Conservation (phyloP, 2,888 invertebrate genomes). For the Eueremaeus valkanovi region DNA sequence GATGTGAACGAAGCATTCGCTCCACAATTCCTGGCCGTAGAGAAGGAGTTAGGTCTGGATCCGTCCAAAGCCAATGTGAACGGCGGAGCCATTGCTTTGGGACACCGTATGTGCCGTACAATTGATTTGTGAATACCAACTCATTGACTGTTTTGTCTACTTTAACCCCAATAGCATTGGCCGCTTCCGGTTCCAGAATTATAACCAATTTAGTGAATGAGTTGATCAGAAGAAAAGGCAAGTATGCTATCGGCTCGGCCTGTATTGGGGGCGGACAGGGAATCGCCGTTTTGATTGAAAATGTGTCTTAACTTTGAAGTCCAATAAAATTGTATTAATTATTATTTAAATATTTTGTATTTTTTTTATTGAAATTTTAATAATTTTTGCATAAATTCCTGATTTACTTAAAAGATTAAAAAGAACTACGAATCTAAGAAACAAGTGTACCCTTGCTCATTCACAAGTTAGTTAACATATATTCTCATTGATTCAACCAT, state of each 20-base stretch:
- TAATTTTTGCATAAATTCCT: too few species aligned
- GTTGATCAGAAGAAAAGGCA: conserved; percentile 73
- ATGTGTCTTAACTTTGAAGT: too few species aligned
- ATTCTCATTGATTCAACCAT: too few species aligned
- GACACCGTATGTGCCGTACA: conserved; percentile 58
- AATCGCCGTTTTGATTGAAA: conserved; percentile 56
- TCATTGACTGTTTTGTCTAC: not conserved
- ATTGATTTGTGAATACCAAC: not conserved
- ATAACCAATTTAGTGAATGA: conserved; percentile 86
- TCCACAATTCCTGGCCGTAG: conserved; percentile 87
- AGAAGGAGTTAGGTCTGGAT: conserved; percentile 80
- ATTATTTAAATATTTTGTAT: too few species aligned
- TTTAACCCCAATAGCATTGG: conserved; percentile 74
- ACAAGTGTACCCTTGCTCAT: too few species aligned
- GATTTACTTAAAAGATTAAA: too few species aligned
- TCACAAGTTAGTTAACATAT: too few species aligned
- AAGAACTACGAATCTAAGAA: too few species aligned
- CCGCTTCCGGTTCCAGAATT: conserved; percentile 89
- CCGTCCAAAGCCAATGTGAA: conserved; percentile 82
- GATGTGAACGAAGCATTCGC: conserved; percentile 99
- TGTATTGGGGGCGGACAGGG: conserved; percentile 99
- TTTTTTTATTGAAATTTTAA: too few species aligned
- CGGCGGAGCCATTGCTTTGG: conserved; percentile 93
- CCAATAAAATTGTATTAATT: too few species aligned
- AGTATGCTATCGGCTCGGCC: conserved; percentile 87